Conservation (phyloP, 1,140 invertebrate genomes). For the Caenorhabditis inopinata region DNA sequence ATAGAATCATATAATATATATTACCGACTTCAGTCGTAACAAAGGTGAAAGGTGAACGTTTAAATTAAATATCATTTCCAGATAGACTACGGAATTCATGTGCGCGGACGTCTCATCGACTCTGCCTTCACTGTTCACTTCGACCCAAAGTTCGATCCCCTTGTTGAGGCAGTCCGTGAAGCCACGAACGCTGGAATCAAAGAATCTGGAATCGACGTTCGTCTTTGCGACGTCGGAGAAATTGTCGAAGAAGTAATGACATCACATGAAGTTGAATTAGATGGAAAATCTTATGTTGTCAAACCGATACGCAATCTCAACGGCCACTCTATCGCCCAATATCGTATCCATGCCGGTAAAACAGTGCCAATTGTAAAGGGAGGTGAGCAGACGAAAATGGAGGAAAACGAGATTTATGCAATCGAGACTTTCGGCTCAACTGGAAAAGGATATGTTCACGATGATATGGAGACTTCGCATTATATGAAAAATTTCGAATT, state of each 20-base stretch:
- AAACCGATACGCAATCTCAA: slow-evolving; percentile 89
- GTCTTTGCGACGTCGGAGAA: slow-evolving; percentile 93
- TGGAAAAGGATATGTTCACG: slow-evolving; percentile 90
- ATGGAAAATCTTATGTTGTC: slow-evolving; percentile 93
- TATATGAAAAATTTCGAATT: slow-evolving; percentile 99
- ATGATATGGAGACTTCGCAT: slow-evolving; percentile 98
- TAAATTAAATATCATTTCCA: too few species aligned
- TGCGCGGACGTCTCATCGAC: slow-evolving; percentile 96
- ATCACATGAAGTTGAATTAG: slow-evolving; percentile 94
- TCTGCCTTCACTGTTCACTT: slow-evolving; percentile 97
- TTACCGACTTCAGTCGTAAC: too few species aligned
- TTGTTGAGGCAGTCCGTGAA: slow-evolving; percentile 91
- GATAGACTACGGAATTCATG: slow-evolving; percentile 93
- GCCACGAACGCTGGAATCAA: slow-evolving; percentile 96
- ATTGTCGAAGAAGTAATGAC: slow-evolving; percentile 97
- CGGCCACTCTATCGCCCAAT: slow-evolving; percentile 49
- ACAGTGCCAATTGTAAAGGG: slow-evolving; percentile 99
- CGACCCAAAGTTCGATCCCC: slow-evolving; percentile 91
- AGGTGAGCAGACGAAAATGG: slow-evolving; percentile 94
- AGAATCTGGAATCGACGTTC: slow-evolving; percentile 89
- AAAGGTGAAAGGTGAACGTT: too few species aligned
- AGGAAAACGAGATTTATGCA: slow-evolving; percentile 82
- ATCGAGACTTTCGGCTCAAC: slow-evolving; percentile 99
- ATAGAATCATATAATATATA: neutral
- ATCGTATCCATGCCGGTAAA: slow-evolving; percentile 92